These are phyloP conservation scores for Maconellicoccus hirsutus DNA, from an alignment of 1,140 invertebrate genomes.

Conservation along the genomic window DNA sequence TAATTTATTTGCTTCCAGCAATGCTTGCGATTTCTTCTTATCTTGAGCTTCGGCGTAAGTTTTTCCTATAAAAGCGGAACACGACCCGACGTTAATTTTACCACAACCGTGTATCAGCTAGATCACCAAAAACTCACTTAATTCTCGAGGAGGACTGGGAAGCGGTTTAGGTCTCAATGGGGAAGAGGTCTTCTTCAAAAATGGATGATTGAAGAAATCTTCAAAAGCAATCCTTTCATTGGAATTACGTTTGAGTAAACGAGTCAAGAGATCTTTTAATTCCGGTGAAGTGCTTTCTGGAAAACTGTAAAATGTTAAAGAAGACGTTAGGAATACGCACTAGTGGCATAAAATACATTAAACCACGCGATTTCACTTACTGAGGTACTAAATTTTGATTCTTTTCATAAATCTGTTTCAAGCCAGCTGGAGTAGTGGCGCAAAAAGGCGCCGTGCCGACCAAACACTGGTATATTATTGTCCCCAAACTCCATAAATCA, in stretches of 20 bases:
- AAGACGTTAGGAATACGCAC: neutral
- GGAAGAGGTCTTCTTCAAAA: constrained; percentile 49
- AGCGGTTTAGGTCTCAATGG: constrained; percentile 15
- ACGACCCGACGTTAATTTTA: too few species aligned
- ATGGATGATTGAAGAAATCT: constrained; percentile 84
- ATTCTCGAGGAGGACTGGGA: neutral
- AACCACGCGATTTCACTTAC: constrained; percentile 49
- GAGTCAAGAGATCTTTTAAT: constrained; percentile 70
- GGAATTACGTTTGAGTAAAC: constrained; percentile 82
- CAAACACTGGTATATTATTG: constrained; percentile 97
- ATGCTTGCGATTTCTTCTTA: too few species aligned
- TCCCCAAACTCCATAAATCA: constrained; percentile 97
- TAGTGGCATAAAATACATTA: too few species aligned
- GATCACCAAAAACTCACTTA: neutral
- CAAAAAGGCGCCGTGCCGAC: constrained; percentile 97
- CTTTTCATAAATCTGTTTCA: constrained; percentile 95
- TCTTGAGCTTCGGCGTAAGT: too few species aligned
- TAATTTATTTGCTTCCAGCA: too few species aligned
- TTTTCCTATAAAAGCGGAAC: too few species aligned
- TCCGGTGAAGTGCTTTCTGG: constrained; percentile 82
- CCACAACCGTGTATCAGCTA: too few species aligned
- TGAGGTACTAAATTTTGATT: constrained; percentile 90
- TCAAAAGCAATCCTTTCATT: constrained; percentile 93
- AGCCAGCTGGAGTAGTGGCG: constrained; percentile 93
- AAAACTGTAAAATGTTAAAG: constrained; percentile 53